phyloP scores from a whole-genome alignment of 2,888 invertebrate species.

The Lydus trimaculatus region DNA sequence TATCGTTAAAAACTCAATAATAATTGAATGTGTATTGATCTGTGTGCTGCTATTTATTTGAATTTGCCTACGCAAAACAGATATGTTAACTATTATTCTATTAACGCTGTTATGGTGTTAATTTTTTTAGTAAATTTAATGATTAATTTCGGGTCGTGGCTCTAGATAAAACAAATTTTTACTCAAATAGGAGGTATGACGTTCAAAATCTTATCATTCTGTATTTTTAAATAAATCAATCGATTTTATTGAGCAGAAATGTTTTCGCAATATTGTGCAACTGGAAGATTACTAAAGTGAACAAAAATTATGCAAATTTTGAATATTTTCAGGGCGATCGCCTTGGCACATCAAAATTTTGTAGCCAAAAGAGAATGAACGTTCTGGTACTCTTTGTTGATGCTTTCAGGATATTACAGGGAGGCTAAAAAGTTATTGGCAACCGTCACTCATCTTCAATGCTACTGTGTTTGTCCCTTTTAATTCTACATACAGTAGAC shows the following conservation, averaged over 20 bases:
- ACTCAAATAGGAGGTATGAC: background rate
- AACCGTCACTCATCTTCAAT: no score
- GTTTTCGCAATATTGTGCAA: background rate
- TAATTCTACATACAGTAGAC: no score
- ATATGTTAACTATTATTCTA: constrained; percentile 26
- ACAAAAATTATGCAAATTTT: background rate
- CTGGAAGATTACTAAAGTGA: background rate
- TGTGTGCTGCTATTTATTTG: constrained; percentile 24
- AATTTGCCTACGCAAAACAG: constrained; percentile 29
- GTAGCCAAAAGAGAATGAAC: no score
- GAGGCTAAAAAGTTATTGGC: no score
- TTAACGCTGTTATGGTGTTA: constrained; percentile 25
- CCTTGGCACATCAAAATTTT: no score
- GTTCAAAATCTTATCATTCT: background rate
- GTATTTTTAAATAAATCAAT: background rate
- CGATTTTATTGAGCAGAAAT: background rate
- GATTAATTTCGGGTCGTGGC: background rate
- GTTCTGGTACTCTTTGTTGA: no score
- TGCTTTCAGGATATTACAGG: no score
- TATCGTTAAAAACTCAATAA: background rate
- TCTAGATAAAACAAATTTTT: background rate
- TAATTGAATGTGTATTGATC: constrained; percentile 2
- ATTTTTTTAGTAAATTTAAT: constrained; percentile 11
- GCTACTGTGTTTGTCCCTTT: no score
- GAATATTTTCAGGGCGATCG: no score